A percentile compares a stretch with the other conserved stretches of the same genome.
phyloP scores from a whole-genome alignment of 2,888 invertebrate species.

The Vesta saturnalis region DNA sequence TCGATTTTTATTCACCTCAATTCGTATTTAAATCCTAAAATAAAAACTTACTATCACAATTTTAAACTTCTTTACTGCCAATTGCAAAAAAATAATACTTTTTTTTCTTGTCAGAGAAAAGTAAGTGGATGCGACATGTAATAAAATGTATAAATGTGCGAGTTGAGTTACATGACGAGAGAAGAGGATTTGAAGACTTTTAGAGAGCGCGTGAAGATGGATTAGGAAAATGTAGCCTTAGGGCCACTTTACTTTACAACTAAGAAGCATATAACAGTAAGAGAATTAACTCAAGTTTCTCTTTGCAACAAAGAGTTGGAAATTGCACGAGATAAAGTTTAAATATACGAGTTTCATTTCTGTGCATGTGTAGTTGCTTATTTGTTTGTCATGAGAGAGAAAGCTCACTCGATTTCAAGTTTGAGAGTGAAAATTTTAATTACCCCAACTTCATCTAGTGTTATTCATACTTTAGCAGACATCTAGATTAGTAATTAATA shows the following conservation, averaged over 20 bases:
- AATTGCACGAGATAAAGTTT: slow-evolving; percentile 22
- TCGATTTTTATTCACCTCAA: slow-evolving; percentile 13
- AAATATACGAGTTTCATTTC: slow-evolving; percentile 19
- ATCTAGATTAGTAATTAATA: too few relatives aligned
- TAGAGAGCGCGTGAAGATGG: slow-evolving; percentile 30
- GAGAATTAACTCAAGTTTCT: slow-evolving; percentile 35
- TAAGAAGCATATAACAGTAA: slow-evolving; percentile 32
- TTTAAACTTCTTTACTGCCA: background rate
- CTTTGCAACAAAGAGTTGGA: slow-evolving; percentile 27
- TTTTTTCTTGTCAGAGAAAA: slow-evolving; percentile 24
- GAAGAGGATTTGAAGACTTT: slow-evolving; percentile 27
- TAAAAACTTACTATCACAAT: background rate
- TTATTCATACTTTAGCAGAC: too few relatives aligned
- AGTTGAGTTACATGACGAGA: slow-evolving; percentile 29
- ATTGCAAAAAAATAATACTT: too few relatives aligned
- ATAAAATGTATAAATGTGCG: slow-evolving; percentile 13
- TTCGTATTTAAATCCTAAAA: background rate
- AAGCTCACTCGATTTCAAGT: too few relatives aligned
- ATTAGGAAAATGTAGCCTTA: slow-evolving; percentile 35
- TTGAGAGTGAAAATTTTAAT: background rate
- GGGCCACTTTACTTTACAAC: slow-evolving; percentile 37
- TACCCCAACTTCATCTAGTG: too few relatives aligned
- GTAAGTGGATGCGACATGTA: slow-evolving; percentile 21
- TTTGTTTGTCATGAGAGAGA: background rate
- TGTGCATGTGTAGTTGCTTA: background rate